Conservation (phyloP, 2,888 invertebrate genomes). For the Philonicus albiceps region DNA sequence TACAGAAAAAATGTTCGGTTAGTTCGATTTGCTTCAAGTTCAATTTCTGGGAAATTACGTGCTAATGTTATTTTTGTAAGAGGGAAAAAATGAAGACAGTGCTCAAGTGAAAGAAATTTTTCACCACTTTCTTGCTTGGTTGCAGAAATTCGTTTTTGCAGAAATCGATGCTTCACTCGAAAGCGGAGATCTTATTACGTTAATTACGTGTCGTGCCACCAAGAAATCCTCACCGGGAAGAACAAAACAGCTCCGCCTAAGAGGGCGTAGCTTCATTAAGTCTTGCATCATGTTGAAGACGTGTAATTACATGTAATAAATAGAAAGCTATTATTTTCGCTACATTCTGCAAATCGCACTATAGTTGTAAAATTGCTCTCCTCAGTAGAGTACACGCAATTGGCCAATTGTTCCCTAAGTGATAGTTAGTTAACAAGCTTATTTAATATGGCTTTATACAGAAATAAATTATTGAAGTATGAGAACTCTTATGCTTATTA, state of each 20-base stretch:
- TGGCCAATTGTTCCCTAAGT: neutral
- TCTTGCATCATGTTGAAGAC: neutral
- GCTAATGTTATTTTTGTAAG: neutral
- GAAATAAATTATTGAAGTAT: neutral
- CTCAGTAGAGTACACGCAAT: neutral
- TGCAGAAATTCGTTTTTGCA: neutral
- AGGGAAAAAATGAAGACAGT: neutral
- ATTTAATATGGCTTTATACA: neutral
- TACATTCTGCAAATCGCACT: neutral
- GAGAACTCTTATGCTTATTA: neutral
- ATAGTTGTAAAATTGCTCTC: neutral
- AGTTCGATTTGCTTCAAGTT: neutral
- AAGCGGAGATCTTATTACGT: neutral
- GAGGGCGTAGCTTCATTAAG: neutral
- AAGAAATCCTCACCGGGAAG: neutral
- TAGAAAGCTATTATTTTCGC: neutral
- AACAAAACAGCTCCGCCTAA: neutral
- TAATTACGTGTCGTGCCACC: neutral
- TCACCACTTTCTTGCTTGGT: neutral
- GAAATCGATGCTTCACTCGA: neutral
- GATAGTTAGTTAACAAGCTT: neutral
- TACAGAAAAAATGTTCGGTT: neutral
- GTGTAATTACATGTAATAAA: neutral
- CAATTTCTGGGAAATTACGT: neutral
- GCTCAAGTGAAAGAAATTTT: neutral